Conservation (phyloP, 1,140 invertebrate species). For the Lethrus apterus region DNA sequence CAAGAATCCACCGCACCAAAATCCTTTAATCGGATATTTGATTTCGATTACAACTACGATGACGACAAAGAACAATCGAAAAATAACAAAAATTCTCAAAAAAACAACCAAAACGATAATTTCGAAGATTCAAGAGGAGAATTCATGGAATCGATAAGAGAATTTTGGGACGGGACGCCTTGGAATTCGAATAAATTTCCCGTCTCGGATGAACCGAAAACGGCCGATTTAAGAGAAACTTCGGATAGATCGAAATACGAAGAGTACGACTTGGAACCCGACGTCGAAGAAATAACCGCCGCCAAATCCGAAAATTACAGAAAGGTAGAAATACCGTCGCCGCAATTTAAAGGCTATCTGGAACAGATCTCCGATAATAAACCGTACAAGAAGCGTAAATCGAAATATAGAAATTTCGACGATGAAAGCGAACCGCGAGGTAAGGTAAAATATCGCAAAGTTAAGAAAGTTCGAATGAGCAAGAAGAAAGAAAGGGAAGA, state of each 20-base stretch:
- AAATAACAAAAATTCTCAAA: neutral
- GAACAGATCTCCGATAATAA: neutral
- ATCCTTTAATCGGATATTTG: no score
- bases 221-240: conserved; percentile 4
- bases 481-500: conserved; percentile 17
- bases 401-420: conserved; percentile 1
- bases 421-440: conserved; percentile 7
- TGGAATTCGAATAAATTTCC: neutral
- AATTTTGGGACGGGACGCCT: conserved; percentile 6
- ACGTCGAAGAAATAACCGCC: conserved; percentile 1
- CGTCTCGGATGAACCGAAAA: neutral
- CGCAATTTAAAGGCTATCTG: no score
- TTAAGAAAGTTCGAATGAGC: conserved; percentile 9
- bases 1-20: no score
- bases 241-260: conserved; percentile 8
- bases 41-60: conserved; percentile 4
- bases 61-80: neutral
- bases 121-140: no score
- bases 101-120: neutral
- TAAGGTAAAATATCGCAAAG: conserved; percentile 9
- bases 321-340: neutral
- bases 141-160: conserved; percentile 3
- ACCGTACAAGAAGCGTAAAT: neutral
- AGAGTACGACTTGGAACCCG: conserved; percentile 15
- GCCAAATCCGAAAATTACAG: neutral